These are phyloP conservation scores for Poeciliopsis gracilis DNA, from an alignment of 2,797 vertebrate species.

Conservation along the genomic window DNA sequence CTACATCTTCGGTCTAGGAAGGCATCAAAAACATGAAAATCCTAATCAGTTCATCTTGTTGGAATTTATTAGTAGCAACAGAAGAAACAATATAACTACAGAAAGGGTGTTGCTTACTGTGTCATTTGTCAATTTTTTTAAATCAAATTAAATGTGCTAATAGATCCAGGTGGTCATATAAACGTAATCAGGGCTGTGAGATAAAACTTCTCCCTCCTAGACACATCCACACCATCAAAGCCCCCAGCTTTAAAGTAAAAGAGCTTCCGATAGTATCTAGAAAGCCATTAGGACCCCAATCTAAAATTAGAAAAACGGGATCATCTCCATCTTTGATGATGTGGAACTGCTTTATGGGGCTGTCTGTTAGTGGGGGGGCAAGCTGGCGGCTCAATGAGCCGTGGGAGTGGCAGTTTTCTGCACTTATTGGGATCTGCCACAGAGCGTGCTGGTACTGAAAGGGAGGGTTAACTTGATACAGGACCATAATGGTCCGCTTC, in stretches of 20 bases:
- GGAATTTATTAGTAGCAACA: not conserved
- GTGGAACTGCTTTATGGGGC: conserved; percentile 77
- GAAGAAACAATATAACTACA: not conserved
- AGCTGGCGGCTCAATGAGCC: conserved; percentile 78
- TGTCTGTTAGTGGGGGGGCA: conserved; percentile 62
- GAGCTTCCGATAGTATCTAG: conserved; percentile 56
- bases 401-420: conserved; percentile 67
- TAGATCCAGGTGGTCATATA: conserved; percentile 5
- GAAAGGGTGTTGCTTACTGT: not conserved
- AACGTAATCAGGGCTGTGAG: not conserved
- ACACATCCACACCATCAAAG: conserved; percentile 4
- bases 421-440: conserved; percentile 67
- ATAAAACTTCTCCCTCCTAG: not conserved
- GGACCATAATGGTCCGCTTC: conserved; percentile 68
- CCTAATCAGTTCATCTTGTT: not conserved
- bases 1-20: not conserved
- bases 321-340: conserved; percentile 76
- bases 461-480: conserved; percentile 64
- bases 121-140: not conserved
- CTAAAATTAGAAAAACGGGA: conserved; percentile 78
- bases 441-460: conserved; percentile 61
- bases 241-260: conserved; percentile 36
- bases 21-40: not conserved
- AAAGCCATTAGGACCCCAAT: conserved; percentile 69
- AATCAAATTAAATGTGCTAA: not conserved